Evolutionary conservation across 2,888 invertebrate species (phyloP), one percentile per base, ranked within the genome.

Genomic region (Gortyna flavago): DNA sequence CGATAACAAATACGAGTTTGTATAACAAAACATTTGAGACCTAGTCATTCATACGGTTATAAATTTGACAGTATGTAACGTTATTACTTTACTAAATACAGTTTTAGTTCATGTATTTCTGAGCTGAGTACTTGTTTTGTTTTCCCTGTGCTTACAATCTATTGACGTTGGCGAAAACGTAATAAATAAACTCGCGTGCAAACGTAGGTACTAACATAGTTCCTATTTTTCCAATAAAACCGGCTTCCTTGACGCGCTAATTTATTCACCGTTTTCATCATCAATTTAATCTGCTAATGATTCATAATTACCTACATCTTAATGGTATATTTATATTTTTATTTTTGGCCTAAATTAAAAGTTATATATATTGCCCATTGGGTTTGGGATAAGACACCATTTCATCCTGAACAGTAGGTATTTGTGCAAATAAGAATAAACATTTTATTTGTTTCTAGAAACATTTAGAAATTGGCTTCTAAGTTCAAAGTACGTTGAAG

Each of bases 251-350:
- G 44, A 54, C 44, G 21, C 44, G n/a, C 35, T 54, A 11, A 67
- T 75, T 59, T 81, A 54, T 59, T 79, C 32, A 51, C 25, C 18
- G 35, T 44, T 44, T 66, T 54, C 51, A 29, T 21, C 41, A 81
- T 54, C n/a, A 29, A 81, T 25, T 61, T 41, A 57, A 44, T n/a
- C n/a, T 57, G n/a, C 41, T 70, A 70, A 54, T 80, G 18, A 64
- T 64, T 29, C 54, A 29, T 80, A 62, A 61, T 62, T 64, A 73
- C 35, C 16, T 35, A 73, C 35, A 18, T 35, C 61, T n/a, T 18
- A 29, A 38, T 72, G 25, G 38, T 64, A 21, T n/a, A n/a, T n/a
- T n/a, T n/a, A n/a, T n/a, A 25, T 35, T 54, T n/a, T 25, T 54
- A 57, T 57, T 44, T 35, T 78, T 57, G 11, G 21, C 11, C n/a